phyloP scores from a whole-genome alignment of 2,797 vertebrate species.

The Diglossa cyanea region DNA sequence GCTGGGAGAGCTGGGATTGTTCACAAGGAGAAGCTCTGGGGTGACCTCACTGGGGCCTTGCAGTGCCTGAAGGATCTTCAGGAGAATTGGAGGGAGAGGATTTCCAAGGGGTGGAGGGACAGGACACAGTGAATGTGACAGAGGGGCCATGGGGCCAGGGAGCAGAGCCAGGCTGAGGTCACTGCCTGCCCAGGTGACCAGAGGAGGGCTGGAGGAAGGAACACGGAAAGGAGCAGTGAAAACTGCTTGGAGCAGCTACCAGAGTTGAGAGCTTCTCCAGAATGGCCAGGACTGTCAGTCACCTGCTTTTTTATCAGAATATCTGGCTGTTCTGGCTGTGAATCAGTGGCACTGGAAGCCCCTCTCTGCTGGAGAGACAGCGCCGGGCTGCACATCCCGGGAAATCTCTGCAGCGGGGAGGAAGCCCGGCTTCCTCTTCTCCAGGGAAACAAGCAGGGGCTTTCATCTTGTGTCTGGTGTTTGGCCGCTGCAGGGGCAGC shows the following conservation, averaged over 20 bases:
- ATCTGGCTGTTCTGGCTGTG: background rate
- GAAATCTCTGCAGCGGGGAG: background rate
- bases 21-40: background rate
- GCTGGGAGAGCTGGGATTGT: background rate
- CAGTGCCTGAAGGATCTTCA: background rate
- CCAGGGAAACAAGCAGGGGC: background rate
- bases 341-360: background rate
- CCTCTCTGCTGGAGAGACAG: background rate
- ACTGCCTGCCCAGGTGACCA: background rate
- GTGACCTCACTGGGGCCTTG: rapidly evolving
- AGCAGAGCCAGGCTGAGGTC: background rate
- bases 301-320: background rate
- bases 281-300: background rate
- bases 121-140: background rate
- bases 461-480: background rate
- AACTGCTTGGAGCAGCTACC: background rate
- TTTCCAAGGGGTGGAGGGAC: rapidly evolving
- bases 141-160: background rate
- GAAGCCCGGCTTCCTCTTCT: background rate
- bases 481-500: background rate
- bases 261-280: background rate
- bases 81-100: background rate
- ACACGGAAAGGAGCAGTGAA: background rate
- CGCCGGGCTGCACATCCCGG: background rate
- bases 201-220: background rate